These are phyloP conservation scores for Dendrocopos noguchii DNA, from an alignment of 2,113 vertebrate genomes.

Conservation along the genomic window DNA sequence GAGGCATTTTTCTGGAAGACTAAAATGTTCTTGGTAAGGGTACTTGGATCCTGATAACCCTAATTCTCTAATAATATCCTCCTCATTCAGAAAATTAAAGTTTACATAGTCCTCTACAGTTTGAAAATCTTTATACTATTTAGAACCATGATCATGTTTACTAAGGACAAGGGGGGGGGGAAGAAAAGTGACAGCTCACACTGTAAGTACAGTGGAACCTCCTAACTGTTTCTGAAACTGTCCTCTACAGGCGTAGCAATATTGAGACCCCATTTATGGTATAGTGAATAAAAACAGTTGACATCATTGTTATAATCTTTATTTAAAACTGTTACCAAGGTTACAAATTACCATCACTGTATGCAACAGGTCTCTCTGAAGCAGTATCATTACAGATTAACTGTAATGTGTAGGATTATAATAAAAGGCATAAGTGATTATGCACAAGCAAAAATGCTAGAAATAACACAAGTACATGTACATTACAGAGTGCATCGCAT, in stretches of 20 bases:
- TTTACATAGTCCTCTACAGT: constrained; percentile 54
- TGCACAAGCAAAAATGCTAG: constrained; percentile 48
- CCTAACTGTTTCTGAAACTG: constrained; percentile 26
- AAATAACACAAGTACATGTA: constrained; percentile 51
- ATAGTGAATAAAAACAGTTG: constrained; percentile 81
- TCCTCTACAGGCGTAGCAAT: constrained; percentile 38
- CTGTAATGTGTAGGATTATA: constrained; percentile 77
- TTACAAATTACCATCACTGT: constrained; percentile 93
- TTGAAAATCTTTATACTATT: constrained; percentile 38
- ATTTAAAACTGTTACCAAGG: constrained; percentile 96
- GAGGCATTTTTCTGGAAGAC: constrained; percentile 51
- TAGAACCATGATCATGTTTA: constrained; percentile 4
- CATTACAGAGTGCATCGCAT: not conserved
- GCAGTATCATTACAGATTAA: constrained; percentile 86
- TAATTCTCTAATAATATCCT: constrained; percentile 39
- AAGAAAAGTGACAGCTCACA: not conserved
- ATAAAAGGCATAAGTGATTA: constrained; percentile 78
- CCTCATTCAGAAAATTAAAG: constrained; percentile 59
- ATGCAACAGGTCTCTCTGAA: constrained; percentile 92
- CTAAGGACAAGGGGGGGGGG: not conserved
- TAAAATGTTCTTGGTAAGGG: constrained; percentile 30
- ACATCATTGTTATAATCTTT: constrained; percentile 88
- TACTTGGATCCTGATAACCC: constrained; percentile 41
- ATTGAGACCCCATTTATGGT: constrained; percentile 57
- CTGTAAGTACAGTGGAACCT: not conserved